Percentiles rank a stretch among this genome's conserved stretches.
phyloP scores from a whole-genome alignment of 1,140 invertebrate genomes.

The Eumeta japonica region DNA sequence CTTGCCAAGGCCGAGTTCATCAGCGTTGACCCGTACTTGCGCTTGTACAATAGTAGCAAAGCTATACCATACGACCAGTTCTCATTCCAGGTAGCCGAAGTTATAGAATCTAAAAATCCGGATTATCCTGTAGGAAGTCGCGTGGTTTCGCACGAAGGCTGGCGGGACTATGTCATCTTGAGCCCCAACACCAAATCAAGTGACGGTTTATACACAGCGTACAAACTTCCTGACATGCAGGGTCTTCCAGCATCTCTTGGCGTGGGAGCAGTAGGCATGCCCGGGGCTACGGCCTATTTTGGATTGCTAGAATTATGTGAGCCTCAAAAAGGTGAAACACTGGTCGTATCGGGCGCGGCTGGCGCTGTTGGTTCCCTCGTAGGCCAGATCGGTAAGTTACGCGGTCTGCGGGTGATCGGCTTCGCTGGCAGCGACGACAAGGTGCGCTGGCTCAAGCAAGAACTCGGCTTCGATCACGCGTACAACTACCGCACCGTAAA shows the following conservation, averaged over 20 bases:
- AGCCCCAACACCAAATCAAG: constrained; percentile 9
- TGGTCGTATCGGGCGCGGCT: constrained; percentile 66
- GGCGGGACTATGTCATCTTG: constrained; percentile 54
- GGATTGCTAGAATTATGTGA: constrained; percentile 69
- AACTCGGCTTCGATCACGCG: constrained; percentile 68
- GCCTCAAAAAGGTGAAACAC: constrained; percentile 67
- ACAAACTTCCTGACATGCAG: constrained; percentile 32
- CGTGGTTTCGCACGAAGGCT: constrained; percentile 60
- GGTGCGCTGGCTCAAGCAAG: constrained; percentile 65
- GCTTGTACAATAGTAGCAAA: constrained; percentile 20
- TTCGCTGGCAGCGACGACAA: constrained; percentile 72
- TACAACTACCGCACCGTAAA: constrained; percentile 72
- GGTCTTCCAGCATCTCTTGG: constrained; percentile 26
- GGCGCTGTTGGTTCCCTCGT: constrained; percentile 72
- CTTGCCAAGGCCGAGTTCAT: constrained; percentile 52
- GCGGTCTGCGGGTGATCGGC: constrained; percentile 69
- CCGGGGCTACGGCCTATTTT: constrained; percentile 69
- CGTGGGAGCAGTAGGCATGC: constrained; percentile 35
- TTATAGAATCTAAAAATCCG: constrained; percentile 22
- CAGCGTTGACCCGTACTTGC: constrained; percentile 58
- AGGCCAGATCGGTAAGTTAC: constrained; percentile 73
- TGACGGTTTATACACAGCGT: constrained; percentile 7
- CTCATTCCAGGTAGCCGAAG: constrained; percentile 38
- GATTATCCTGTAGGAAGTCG: constrained; percentile 58
- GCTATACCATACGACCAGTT: constrained; percentile 39